A percentile compares a stretch with the other conserved stretches of the same genome.
Conservation (phyloP, 37 sponge, comb jelly and placozoan genomes). For the Cladorhizidae sp. region DNA sequence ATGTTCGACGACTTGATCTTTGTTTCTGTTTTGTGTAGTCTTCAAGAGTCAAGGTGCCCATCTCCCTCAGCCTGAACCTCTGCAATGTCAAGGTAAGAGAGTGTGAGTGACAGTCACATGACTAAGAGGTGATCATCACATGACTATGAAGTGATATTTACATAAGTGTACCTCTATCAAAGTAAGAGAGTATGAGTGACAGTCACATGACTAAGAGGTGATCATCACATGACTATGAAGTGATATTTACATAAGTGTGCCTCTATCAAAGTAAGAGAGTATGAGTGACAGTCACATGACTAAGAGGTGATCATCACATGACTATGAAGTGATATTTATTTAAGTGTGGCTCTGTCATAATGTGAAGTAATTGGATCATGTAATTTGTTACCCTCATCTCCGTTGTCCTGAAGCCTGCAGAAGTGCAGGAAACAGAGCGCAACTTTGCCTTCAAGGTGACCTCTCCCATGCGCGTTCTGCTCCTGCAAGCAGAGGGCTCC, state of each 20-base stretch:
- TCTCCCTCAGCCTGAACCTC: slow-evolving; percentile 65
- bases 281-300: too few relatives aligned
- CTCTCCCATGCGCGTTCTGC: slow-evolving; percentile 63
- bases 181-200: slow-evolving; percentile 9
- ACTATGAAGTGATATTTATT: neutral
- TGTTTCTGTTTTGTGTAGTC: slow-evolving; percentile 9
- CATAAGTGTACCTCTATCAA: slow-evolving; percentile 35
- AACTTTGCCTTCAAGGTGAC: slow-evolving; percentile 87
- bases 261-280: slow-evolving; percentile 56
- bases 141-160: neutral
- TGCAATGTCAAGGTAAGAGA: slow-evolving; percentile 79
- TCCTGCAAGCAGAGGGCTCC: slow-evolving; percentile 87
- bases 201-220: too few relatives aligned
- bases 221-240: neutral
- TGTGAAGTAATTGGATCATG: too few relatives aligned
- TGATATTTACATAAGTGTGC: neutral
- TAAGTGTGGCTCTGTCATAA: slow-evolving; percentile 41
- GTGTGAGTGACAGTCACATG: too few relatives aligned
- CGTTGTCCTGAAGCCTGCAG: slow-evolving; percentile 25
- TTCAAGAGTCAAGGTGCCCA: slow-evolving; percentile 55
- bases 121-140: neutral
- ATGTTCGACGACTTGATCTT: neutral
- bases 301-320: neutral
- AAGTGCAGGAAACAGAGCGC: slow-evolving; percentile 65
- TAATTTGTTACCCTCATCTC: too few relatives aligned